Evolutionary conservation across 2,888 invertebrate genomes (phyloP), one percentile per base, ranked within the genome.

Genomic region (Pilophorus perplexus): DNA sequence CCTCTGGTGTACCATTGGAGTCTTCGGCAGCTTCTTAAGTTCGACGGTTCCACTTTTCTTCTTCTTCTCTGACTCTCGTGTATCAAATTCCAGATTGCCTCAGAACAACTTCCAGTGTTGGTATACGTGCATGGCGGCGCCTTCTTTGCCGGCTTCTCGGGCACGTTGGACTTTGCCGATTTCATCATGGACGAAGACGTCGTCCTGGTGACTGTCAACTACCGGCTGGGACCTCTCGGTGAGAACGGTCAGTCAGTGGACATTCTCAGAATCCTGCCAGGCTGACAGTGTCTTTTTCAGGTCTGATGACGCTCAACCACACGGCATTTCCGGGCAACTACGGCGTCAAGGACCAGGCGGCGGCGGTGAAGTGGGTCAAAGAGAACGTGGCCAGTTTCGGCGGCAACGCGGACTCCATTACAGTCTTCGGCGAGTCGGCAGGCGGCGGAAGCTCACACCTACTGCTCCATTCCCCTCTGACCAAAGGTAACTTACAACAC

Each of bases 111-210:
- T 10, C 68, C 69, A 12, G 68, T 69, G n/a, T 18, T 69, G 10
- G 55, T 68, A 1, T 68, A 66, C 25, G 22, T 66, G 5, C 69
- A 69, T 38, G 69, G 69, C 3, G 69, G 69, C 14, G 69, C 46
- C 12, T 68, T 66, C 22, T 37, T 60, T n/a, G 27, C 33, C n/a
- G 68, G 68, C 12, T 3, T 1, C 2, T 16, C 64, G 3, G 66
- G 64, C 1, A 46, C 55, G n/a, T 40, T 23, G 23, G 22, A 48
- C 6, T 14, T 14, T 8, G 27, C 68, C 1, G 37, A 64, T 5
- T 64, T 46, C 42, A 33, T 68, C 16, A 68, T 68, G 68, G 68
- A 68, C 25, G 68, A 68, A 57, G 68, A 68, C 42, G 67, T 68
- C 16, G 38, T 68, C 12, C 64, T 68, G 44, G 68, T 68, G 2